phyloP scores from a whole-genome alignment of 2,113 vertebrate genomes.

The Haemorhous mexicanus region DNA sequence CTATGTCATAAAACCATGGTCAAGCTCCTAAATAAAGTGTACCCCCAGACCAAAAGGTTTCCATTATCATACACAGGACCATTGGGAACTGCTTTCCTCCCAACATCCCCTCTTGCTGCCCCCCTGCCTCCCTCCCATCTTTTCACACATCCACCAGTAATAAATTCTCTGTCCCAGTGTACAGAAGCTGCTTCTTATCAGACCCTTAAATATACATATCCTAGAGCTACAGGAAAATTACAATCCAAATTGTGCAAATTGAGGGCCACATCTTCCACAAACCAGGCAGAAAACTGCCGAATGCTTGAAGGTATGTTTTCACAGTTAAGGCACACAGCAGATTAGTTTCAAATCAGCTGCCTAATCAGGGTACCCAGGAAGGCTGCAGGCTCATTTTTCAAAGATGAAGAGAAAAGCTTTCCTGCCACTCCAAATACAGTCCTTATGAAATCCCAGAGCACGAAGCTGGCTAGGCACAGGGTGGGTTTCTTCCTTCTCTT shows the following conservation, averaged over 20 bases:
- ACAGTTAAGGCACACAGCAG: not conserved
- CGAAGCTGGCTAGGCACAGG: fast-evolving
- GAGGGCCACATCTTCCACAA: conserved; percentile 1
- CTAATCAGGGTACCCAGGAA: conserved; percentile 40
- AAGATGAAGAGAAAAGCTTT: conserved; percentile 37
- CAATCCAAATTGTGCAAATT: conserved; percentile 30
- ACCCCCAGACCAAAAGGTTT: not conserved
- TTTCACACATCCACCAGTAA: not conserved
- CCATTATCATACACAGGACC: not conserved
- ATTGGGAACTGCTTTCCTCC: not conserved
- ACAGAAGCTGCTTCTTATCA: conserved; percentile 29
- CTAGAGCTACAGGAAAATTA: conserved; percentile 52
- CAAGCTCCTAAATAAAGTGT: not conserved
- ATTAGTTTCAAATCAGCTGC: conserved; percentile 53
- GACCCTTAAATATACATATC: conserved; percentile 15
- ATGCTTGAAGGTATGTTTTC: conserved; percentile 20
- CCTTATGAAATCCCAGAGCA: not conserved
- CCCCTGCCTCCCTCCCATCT: not conserved
- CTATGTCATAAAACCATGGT: not conserved
- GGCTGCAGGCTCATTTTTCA: conserved; percentile 11
- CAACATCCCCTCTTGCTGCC: fast-evolving
- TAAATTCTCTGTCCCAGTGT: not conserved
- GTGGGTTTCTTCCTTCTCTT: not conserved
- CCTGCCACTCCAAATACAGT: not conserved
- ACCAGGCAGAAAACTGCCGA: not conserved